Base-by-base conservation (phyloP, 2,797 vertebrate species). In the Channallabes apus region DNA sequence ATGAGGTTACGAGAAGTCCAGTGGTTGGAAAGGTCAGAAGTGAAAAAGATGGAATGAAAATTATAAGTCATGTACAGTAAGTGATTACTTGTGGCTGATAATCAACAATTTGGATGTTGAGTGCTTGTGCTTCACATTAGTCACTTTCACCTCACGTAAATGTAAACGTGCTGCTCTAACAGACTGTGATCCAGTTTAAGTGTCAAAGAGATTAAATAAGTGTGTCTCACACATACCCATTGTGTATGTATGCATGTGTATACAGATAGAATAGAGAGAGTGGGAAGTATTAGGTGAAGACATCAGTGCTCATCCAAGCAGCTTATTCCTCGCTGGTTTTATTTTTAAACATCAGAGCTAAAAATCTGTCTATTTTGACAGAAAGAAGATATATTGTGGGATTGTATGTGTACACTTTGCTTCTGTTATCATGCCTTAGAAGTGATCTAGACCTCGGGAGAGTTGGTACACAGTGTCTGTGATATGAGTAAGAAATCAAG, bases 191-290 rank as follows among this genome's bases (percentile, higher is more conserved):
- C 82, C 88, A 92, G 91, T 89, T 91, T 90, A 91, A 92, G 93
- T 92, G 92, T 89, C 91, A 89, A 89, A 67, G 87, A 90, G 93
- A 94, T 93, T 92, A 92, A 94, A 92, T 92, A 94, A 92, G 93
- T 94, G 93, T 93, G 89, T 88, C 89, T 88, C 86, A 2, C 77
- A 62, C 46, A 64, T 64, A 58, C 24, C 38, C 76, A 35, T 27
- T 85, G 41, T 87, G 75, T 78, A 27, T 76, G 32, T 83, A 75
- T 86, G 82, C 58, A 77, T 68, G 68, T 85, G 78, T 86, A 83
- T 79, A 62, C 65, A 67, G 67, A 82, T 61, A 38, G 69, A 75
- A 62, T n/a, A 56, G 64, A 76, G 32, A 38, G 78, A 72, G 72
- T 1, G 67, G 8, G 82, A 46, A 22, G 71, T 80, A 64, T 75